Base-by-base conservation (phyloP, 2,888 invertebrate species). In the Pardosa pseudoannulata region DNA sequence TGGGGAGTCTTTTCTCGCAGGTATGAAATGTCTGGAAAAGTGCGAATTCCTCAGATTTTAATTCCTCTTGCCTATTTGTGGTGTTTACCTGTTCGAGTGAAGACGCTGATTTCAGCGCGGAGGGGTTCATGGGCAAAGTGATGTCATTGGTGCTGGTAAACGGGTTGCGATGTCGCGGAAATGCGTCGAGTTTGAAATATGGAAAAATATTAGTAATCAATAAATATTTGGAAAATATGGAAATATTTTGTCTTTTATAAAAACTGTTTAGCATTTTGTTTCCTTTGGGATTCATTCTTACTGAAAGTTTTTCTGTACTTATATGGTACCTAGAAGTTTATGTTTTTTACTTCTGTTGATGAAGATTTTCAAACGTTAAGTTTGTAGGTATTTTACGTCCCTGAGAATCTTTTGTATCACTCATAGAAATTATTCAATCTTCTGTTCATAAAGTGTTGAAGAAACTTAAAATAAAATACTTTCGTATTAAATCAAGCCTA, bases 61-160 rank as follows among this genome's bases (percentile, higher is more conserved):
- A 56, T 23, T 23, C n/a, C n/a, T n/a, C 23, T 56, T 11, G 3
- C 5, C 56, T 23, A 56, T 23, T 23, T 23, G 56, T 3, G 23
- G 23, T 56, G 56, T 56, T 56, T 56, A 56, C 23, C 5, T 1
- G 19, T 5, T 56, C 6, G 16, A 23, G 5, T 23, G 23, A 56
- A 56, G 56, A 23, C 1, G 36, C 56, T 36, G n/a, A 67, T 31
- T 29, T 62, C 62, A 62, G 36, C 19, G 68, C 13, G 46, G n/a
- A 62, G 64, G 41, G 71, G 79, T 79, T 79, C 79, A 79, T 62
- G 79, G 79, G 79, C 79, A 27, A 62, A 39, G 56, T 79, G 79
- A 79, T 32, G 71, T 79, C 79, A 79, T 16, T 19, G 56, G 3
- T 23, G 56, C 56, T 23, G 56, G 56, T 23, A 56, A 11, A 56